Conservation (phyloP, 1,140 invertebrate genomes). For the Aphaenogaster ashmeadi region DNA sequence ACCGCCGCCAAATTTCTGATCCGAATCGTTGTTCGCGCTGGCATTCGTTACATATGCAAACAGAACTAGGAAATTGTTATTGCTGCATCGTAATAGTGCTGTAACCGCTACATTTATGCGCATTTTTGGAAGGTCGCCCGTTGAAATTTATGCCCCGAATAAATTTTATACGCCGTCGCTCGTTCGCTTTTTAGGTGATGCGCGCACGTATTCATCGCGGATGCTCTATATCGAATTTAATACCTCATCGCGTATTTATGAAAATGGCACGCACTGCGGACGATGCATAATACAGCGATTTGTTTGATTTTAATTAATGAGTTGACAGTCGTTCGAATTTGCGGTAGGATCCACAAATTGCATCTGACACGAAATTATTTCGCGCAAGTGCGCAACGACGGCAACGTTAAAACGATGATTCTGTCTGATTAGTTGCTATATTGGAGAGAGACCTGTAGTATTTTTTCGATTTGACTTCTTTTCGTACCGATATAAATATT, state of each 20-base stretch:
- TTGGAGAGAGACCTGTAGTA: not conserved
- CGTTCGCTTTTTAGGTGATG: conserved; percentile 16
- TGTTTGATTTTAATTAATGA: conserved; percentile 59
- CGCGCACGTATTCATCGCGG: not conserved
- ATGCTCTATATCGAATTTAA: conserved; percentile 9
- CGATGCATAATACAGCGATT: conserved; percentile 7
- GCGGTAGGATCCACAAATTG: conserved; percentile 34
- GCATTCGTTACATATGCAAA: conserved; percentile 13
- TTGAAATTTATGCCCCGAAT: conserved; percentile 31
- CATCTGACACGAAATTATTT: conserved; percentile 42
- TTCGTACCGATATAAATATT: conserved; percentile 9
- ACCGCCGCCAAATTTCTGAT: not conserved
- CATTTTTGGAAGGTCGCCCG: not conserved
- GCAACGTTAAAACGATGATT: not conserved
- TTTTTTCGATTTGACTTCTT: not conserved
- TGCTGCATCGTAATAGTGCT: not conserved
- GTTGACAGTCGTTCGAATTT: conserved; percentile 32
- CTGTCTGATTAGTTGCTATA: not conserved
- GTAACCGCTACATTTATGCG: conserved; percentile 28
- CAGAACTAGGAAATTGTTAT: conserved; percentile 28
- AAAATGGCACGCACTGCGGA: not conserved
- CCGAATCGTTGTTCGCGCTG: not conserved
- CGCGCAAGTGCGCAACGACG: conserved; percentile 4
- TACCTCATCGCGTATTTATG: conserved; percentile 21
- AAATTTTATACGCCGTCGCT: conserved; percentile 8